Base-by-base conservation (phyloP, 2,888 invertebrate species). In the Aquatica leii region DNA sequence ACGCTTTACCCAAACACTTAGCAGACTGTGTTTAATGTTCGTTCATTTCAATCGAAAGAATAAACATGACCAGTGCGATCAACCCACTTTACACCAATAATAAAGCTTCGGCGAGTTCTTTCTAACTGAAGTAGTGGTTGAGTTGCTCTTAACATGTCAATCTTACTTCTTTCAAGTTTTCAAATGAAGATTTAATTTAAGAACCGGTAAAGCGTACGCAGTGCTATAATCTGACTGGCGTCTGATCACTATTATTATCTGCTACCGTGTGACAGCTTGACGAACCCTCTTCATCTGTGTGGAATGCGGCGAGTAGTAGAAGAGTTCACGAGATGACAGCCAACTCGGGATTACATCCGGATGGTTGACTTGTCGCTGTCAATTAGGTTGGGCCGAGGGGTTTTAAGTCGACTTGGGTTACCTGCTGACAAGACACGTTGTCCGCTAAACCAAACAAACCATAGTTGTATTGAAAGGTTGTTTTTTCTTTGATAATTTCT, bases 291-390 rank as follows among this genome's bases (percentile, higher is more conserved):
- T 78, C 78, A 78, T 72, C 66, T 64, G 69, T 68, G 68, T 62
- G 63, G 68, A 68, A 66, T 66, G 67, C 68, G 66, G 63, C 54
- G 61, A 56, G 59, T 56, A 65, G 65, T 46, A 65, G 62, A 65
- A 64, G 65, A 66, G 64, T 55, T 65, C 57, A 60, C 67, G 74
- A 76, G 76, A 76, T 78, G 77, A 78, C 79, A 79, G 78, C 69
- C 74, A 73, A 73, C 72, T 73, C 73, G 73, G 78, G 78, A 78
- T 80, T 78, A 80, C 79, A 78, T 78, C 77, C 80, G 79, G 76
- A 77, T 80, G 80, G 79, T 77, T 81, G 80, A 80, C 79, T 80
- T 80, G 80, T 80, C 81, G 75, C 77, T 80, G 81, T 81, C 81
- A 81, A 81, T 81, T 81, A 81, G 78, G 76, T 71, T 69, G 71